Evolutionary conservation across 1,140 invertebrate species (phyloP).

Genomic region (Ceratosolen solmsi): DNA sequence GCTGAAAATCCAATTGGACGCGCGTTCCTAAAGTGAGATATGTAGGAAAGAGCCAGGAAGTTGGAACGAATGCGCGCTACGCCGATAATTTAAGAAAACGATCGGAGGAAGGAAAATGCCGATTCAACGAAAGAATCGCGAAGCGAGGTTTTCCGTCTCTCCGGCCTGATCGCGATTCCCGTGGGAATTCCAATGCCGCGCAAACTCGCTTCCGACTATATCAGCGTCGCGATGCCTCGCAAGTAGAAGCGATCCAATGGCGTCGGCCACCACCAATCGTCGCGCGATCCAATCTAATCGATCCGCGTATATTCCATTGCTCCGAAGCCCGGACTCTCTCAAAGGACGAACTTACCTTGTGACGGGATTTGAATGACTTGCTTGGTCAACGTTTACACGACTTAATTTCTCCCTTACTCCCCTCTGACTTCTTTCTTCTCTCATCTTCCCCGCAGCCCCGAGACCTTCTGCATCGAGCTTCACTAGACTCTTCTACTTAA

Average conservation of each 20-base stretch:
- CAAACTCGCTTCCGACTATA: conserved; percentile 3
- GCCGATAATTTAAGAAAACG: conserved; percentile 49
- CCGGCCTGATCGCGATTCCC: neutral
- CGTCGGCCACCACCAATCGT: neutral
- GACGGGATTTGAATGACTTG: neutral
- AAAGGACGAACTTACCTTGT: neutral
- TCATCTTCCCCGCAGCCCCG: too few relatives aligned
- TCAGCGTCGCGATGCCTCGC: conserved; percentile 35
- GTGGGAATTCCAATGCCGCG: conserved; percentile 47
- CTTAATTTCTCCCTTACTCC: neutral
- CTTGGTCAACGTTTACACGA: too few relatives aligned
- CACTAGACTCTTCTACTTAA: too few relatives aligned
- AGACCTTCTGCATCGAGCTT: too few relatives aligned
- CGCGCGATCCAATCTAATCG: neutral
- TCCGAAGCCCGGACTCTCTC: neutral
- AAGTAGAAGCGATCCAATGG: conserved; percentile 9
- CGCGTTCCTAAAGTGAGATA: neutral
- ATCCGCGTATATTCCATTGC: neutral
- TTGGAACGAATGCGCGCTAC: conserved; percentile 1
- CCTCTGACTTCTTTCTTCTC: too few relatives aligned
- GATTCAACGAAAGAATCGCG: conserved; percentile 64
- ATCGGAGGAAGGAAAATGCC: conserved; percentile 49
- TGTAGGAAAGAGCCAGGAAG: neutral
- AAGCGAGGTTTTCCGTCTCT: conserved; percentile 50
- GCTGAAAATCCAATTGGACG: conserved; percentile 6